These are phyloP conservation scores for Cephonodes hylas DNA, from an alignment of 2,888 invertebrate species.

Conservation along the genomic window DNA sequence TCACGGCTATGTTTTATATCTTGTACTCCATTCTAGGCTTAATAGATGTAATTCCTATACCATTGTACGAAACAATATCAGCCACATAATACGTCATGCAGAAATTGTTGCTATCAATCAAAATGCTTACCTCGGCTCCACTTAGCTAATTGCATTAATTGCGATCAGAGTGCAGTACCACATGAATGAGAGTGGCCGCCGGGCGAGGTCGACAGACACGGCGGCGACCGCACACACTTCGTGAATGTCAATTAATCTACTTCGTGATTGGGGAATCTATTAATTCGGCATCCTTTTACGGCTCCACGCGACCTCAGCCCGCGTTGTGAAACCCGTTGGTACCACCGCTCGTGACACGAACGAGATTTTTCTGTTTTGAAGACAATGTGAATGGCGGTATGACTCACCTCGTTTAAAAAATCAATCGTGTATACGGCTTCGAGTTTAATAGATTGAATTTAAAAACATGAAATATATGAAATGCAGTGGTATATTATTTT, in stretches of 20 bases:
- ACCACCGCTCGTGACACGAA: neutral
- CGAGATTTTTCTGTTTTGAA: neutral
- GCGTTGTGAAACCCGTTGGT: neutral
- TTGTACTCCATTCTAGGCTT: neutral
- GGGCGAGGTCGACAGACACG: conserved; percentile 16
- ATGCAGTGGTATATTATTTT: too few relatives aligned
- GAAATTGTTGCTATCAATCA: too few relatives aligned
- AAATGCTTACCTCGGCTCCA: too few relatives aligned
- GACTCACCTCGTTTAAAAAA: too few relatives aligned
- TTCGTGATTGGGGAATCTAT: conserved; percentile 12
- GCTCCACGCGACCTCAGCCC: conserved; percentile 2
- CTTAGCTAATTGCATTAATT: neutral
- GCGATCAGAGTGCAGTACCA: neutral
- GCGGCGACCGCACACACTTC: conserved; percentile 4
- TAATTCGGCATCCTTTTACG: conserved; percentile 13
- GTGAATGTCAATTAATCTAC: conserved; percentile 16
- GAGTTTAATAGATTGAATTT: too few relatives aligned
- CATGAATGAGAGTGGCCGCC: neutral
- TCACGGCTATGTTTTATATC: too few relatives aligned
- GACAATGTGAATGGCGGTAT: neutral
- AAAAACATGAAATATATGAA: too few relatives aligned
- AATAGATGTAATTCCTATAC: too few relatives aligned
- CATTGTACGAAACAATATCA: too few relatives aligned
- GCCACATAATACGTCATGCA: too few relatives aligned
- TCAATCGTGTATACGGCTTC: too few relatives aligned